phyloP scores from a whole-genome alignment of 2,888 invertebrate species.

The Ditylenchus weischeri region DNA sequence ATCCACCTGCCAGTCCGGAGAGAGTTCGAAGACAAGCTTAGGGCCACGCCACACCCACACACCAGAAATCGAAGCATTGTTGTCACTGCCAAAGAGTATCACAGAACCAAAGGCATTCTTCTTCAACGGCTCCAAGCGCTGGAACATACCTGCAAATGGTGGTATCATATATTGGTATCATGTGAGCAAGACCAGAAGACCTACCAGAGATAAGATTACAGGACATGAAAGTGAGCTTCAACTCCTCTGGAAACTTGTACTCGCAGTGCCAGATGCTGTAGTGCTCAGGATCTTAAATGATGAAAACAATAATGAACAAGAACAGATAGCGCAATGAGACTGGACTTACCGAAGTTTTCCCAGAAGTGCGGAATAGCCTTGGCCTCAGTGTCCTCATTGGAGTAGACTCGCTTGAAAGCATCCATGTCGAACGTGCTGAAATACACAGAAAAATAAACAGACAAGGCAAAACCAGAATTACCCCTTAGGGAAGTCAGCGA shows the following conservation, averaged over 20 bases:
- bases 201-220: conserved; percentile 89
- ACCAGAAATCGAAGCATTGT: conserved; percentile 87
- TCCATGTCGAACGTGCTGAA: conserved; percentile 84
- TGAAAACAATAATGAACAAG: no score
- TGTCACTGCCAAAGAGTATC: conserved; percentile 85
- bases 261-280: conserved; percentile 93
- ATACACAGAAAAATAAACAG: conserved; percentile 32
- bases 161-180: neutral
- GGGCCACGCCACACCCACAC: conserved; percentile 98
- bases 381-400: conserved; percentile 82
- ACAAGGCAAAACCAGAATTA: neutral
- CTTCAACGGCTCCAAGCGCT: conserved; percentile 93
- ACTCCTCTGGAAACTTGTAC: conserved; percentile 91
- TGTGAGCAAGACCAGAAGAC: conserved; percentile 25
- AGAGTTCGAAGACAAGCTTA: conserved; percentile 79
- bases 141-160: conserved; percentile 79
- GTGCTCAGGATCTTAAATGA: conserved; percentile 70
- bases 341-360: conserved; percentile 76
- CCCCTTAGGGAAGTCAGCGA: conserved; percentile 84
- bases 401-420: conserved; percentile 93
- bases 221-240: conserved; percentile 90
- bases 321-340: neutral
- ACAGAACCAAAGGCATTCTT: conserved; percentile 92
- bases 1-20: conserved; percentile 63
- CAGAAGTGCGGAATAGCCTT: conserved; percentile 95